phyloP scores from a whole-genome alignment of 2,113 vertebrate species.

The Scalopus aquaticus region DNA sequence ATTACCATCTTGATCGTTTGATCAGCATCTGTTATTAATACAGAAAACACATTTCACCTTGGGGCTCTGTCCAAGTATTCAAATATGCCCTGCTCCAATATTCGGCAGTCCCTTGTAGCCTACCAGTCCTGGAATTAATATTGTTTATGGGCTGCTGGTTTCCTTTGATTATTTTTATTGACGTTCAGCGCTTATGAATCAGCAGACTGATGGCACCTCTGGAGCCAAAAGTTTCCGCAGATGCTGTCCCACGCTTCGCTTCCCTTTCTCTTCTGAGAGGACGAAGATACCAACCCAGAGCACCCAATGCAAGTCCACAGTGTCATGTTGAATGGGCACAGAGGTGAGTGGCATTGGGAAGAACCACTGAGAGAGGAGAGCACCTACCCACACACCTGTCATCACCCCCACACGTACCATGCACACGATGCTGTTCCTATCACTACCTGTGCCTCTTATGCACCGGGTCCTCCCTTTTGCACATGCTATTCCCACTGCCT shows the following conservation, averaged over 20 bases:
- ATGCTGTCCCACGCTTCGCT: slow-evolving; percentile 27
- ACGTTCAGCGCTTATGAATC: slow-evolving; percentile 67
- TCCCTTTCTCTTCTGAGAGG: not conserved
- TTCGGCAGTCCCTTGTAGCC: slow-evolving; percentile 64
- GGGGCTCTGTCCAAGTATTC: slow-evolving; percentile 28
- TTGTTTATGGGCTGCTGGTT: slow-evolving; percentile 78
- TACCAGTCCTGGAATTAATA: slow-evolving; percentile 63
- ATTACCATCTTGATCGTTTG: not conserved
- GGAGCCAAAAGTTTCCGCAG: not conserved
- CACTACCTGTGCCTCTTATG: no score
- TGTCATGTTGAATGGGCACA: not conserved
- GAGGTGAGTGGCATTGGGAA: not conserved
- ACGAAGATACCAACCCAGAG: not conserved
- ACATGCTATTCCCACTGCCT: not conserved
- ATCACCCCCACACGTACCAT: fast-evolving
- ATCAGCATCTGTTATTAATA: slow-evolving; percentile 68
- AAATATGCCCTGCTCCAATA: slow-evolving; percentile 45
- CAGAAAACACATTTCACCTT: slow-evolving; percentile 52
- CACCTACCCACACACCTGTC: not conserved
- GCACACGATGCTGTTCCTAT: fast-evolving
- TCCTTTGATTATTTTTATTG: slow-evolving; percentile 82
- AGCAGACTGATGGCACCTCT: slow-evolving; percentile 58
- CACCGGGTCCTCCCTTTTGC: fast-evolving
- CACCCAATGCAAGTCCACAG: not conserved
- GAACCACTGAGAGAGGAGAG: not conserved